Base-by-base conservation (phyloP, 23 tunicate species). In the Pegea sp. region DNA sequence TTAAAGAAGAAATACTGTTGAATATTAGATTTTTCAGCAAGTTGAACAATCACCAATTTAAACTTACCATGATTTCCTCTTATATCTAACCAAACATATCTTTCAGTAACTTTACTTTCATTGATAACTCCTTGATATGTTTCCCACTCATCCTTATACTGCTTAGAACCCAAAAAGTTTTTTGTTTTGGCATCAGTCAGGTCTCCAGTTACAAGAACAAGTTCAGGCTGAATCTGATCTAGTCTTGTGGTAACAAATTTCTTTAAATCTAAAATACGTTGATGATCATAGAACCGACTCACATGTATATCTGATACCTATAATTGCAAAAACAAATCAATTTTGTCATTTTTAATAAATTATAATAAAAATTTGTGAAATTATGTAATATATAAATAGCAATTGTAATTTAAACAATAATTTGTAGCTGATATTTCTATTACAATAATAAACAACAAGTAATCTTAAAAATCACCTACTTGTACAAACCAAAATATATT, bases 161-260 rank as follows among this genome's bases (percentile, higher is more conserved):
- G 98, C 20, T 29, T 26, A n/a, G 98, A 89, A 26, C 56, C 69
- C 22, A 50, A 24, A 28, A 56, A 53, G 52, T 72, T 69, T 64
- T 27, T 67, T 16, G 34, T 21, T 59, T 91, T 91, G 18, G 99
- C 99, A 64, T 91, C 99, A 24, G 86, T 73, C 42, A 91, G 49
- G 59, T 91, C 99, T n/a, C 99, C 99, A 62, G 99, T 79, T 13
- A 91, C 91, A 30, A 91, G 22, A 5, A 91, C 87, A 43, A 91
- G 23, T 34, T 79, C 91, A 0, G 99, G 99, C 28, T 68, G 24
- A 30, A 91, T 91, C 1, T 33, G 28, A 24, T 24, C 29, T 11
- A 91, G 67, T 4, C 86, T 73, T 54, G 25, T 22, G 21, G 65
- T 48, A 59, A 86, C 64, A 63, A 91, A 91, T 42, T 56, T 48